A percentile compares a stretch with the other conserved stretches of the same genome.
Evolutionary conservation across 2,797 vertebrate species (phyloP).

Genomic region (Acrossocheilus fasciatus): DNA sequence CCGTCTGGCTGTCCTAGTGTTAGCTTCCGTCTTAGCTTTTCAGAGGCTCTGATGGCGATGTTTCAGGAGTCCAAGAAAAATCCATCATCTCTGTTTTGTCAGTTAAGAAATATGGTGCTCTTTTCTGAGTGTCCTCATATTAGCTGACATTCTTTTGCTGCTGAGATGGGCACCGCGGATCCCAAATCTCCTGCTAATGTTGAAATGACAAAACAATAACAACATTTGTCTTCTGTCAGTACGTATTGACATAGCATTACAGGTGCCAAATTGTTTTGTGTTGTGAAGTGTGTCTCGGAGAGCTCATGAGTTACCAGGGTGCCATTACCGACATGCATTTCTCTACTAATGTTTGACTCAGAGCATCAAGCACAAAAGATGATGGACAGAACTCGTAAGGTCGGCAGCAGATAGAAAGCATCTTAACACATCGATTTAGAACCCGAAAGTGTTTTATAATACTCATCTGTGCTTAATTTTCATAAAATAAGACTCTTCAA

Average conservation of each 20-base stretch:
- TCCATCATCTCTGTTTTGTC: conserved; percentile 81
- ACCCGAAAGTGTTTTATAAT: conserved; percentile 7
- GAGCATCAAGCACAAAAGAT: conserved; percentile 57
- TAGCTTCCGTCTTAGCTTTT: not conserved
- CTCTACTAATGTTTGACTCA: conserved; percentile 60
- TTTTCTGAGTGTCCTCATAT: conserved; percentile 79
- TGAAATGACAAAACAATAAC: conserved; percentile 95
- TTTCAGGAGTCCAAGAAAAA: conserved; percentile 62
- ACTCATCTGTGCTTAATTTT: conserved; percentile 5
- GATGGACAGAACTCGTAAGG: conserved; percentile 47
- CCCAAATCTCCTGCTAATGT: conserved; percentile 85
- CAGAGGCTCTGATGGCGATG: not conserved
- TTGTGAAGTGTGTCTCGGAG: conserved; percentile 87
- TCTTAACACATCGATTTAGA: not conserved
- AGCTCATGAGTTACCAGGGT: conserved; percentile 76
- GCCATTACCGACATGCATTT: conserved; percentile 65
- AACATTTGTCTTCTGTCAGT: conserved; percentile 95
- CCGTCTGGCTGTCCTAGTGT: not conserved
- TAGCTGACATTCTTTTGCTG: conserved; percentile 83
- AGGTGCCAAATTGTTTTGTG: conserved; percentile 94
- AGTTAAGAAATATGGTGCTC: conserved; percentile 77
- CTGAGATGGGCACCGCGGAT: conserved; percentile 81
- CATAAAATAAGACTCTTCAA: not conserved
- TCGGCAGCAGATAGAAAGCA: not conserved
- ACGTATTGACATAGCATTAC: conserved; percentile 93